phyloP scores from a whole-genome alignment of 2,888 invertebrate species.

The Rhopalosiphum nymphaeae region DNA sequence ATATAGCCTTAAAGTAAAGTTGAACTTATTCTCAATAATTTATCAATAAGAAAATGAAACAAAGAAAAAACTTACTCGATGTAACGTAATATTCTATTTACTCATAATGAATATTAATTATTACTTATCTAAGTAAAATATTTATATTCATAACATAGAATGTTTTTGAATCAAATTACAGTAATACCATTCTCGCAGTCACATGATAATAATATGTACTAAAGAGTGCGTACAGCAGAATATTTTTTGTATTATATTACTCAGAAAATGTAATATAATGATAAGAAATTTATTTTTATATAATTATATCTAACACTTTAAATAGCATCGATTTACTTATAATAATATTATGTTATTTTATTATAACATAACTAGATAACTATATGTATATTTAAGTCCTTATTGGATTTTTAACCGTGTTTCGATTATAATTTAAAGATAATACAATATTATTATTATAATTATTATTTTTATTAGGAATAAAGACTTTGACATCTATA shows the following conservation, averaged over 20 bases:
- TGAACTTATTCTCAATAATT: too few species aligned
- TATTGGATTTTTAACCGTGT: background rate
- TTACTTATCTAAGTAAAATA: constrained; percentile 2
- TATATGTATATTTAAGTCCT: background rate
- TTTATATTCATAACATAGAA: background rate
- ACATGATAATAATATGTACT: background rate
- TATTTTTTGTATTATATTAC: background rate
- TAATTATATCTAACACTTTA: background rate
- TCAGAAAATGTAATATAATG: background rate
- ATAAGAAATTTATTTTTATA: background rate
- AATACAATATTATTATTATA: background rate
- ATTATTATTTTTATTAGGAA: too few species aligned
- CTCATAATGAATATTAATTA: background rate
- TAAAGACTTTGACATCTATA: too few species aligned
- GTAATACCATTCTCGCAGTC: background rate
- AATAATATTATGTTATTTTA: too few species aligned
- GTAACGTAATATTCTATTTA: background rate
- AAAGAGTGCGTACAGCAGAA: background rate
- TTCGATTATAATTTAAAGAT: background rate
- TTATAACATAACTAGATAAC: background rate
- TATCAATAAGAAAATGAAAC: background rate
- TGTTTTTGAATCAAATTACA: constrained; percentile 11
- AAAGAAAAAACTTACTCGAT: background rate
- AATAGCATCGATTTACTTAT: background rate
- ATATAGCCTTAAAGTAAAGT: too few species aligned